phyloP scores from a whole-genome alignment of 2,888 invertebrate species.

The Neria commutata region DNA sequence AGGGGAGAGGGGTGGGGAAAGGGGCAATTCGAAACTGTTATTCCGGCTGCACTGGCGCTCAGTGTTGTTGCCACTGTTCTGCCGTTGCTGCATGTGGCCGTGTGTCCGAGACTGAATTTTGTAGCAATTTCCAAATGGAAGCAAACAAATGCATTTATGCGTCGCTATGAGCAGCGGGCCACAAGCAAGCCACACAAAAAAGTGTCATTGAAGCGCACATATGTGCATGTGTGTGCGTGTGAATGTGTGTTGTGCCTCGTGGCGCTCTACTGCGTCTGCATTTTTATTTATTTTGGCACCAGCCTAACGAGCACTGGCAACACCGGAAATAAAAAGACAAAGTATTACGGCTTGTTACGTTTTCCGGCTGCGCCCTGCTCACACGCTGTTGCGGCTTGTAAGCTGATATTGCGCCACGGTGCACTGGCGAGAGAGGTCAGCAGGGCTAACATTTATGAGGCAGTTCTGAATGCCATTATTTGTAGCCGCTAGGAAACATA shows the following conservation, averaged over 20 bases:
- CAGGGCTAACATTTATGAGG: too few species aligned
- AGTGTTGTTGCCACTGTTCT: not conserved
- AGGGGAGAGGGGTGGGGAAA: too few species aligned
- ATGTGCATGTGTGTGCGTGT: not conserved
- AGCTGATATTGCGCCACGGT: too few species aligned
- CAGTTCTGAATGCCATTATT: too few species aligned
- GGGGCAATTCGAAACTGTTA: not conserved
- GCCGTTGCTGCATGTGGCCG: not conserved
- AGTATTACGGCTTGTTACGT: too few species aligned
- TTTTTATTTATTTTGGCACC: not conserved
- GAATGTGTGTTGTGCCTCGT: not conserved
- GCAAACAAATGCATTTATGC: constrained; percentile 12
- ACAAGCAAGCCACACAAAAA: not conserved
- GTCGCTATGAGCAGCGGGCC: not conserved
- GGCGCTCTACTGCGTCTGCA: not conserved
- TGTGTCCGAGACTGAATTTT: too few species aligned
- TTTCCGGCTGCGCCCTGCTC: too few species aligned
- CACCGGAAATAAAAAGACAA: not conserved
- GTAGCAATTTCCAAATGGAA: constrained; percentile 11
- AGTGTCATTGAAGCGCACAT: too few species aligned
- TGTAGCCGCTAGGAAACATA: too few species aligned
- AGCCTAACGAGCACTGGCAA: not conserved
- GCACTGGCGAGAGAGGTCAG: too few species aligned
- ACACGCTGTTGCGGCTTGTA: too few species aligned
- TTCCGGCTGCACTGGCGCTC: not conserved